Evolutionary conservation across 2,888 invertebrate species (phyloP), one percentile per base, ranked within the genome.

Genomic region (Eledone cirrhosa): DNA sequence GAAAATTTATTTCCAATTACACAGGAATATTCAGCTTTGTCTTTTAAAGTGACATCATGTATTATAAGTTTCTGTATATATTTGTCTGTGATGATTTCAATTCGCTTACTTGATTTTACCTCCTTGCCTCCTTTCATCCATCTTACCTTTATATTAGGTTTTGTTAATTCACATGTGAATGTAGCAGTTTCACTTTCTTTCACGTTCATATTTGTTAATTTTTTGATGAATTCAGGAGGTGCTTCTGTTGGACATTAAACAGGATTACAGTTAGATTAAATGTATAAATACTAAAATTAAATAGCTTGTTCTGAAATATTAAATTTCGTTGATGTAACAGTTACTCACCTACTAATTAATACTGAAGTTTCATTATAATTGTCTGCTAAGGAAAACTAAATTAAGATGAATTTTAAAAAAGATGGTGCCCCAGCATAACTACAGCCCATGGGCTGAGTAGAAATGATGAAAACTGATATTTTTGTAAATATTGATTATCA

Each of bases 101-200:
- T 48, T 59, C 78, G 81, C 48, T 78, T 80, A 78, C 80, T 82
- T 7, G 83, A 78, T 72, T 80, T 78, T 27, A 86, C 63, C 14
- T 74, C 77, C 33, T 84, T 77, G 1, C 85, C 87, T 80, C 88
- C 85, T 69, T 86, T 86, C 67, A 82, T 81, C 91, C 90, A 91
- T 77, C 84, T 84, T 53, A 91, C 87, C 22, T 83, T 91, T 24
- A 97, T 97, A 90, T 97, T 97, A 69, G 97, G 97, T 92, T 97
- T 97, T 22, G 96, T 96, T n/a, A 98, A 92, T 90, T 97, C 97
- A 85, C 97, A 95, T 88, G 96, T 95, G 90, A 98, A 97, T 47
- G 93, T 94, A 4, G 96, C 96, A 85, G 84, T 83, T 22, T 83
- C 86, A 24, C 83, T 82, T 81, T 87, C 87, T 33, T 81, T 83